A percentile compares a stretch with the other conserved stretches of the same genome.
Evolutionary conservation across 2,888 invertebrate species (phyloP).

Genomic region (Rotaria socialis): DNA sequence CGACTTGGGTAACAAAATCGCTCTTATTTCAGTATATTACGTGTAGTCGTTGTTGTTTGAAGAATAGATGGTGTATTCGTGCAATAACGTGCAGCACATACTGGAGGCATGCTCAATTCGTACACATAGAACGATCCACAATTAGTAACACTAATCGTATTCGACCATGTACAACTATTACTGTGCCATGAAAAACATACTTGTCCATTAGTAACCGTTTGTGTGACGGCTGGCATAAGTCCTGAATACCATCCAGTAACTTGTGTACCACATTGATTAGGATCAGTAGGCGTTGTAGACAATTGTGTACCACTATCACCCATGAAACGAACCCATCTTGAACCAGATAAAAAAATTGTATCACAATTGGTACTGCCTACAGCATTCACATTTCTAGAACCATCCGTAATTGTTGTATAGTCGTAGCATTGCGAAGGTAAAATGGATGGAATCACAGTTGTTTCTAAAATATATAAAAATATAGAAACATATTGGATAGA

Average conservation of each 20-base stretch:
- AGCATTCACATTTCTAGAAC: background rate
- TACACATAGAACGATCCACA: background rate
- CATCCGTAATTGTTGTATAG: background rate
- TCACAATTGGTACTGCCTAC: background rate
- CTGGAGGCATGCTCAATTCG: background rate
- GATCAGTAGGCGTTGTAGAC: background rate
- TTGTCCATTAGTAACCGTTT: background rate
- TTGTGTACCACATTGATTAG: background rate
- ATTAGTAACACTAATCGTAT: background rate
- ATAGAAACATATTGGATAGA: background rate
- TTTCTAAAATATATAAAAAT: too few relatives aligned
- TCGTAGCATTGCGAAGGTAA: background rate
- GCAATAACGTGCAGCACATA: background rate
- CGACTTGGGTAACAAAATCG: too few relatives aligned
- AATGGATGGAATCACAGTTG: background rate
- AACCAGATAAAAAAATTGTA: background rate
- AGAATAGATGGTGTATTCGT: background rate
- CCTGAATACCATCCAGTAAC: background rate
- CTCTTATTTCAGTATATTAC: background rate
- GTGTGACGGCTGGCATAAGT: background rate
- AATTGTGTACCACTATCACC: background rate
- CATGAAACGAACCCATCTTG: background rate
- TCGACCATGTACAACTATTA: background rate
- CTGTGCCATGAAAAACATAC: background rate
- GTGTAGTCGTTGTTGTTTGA: background rate